Evolutionary conservation across 2,113 vertebrate genomes (phyloP), one percentile per base, ranked within the genome.

Genomic region (Colius striatus): DNA sequence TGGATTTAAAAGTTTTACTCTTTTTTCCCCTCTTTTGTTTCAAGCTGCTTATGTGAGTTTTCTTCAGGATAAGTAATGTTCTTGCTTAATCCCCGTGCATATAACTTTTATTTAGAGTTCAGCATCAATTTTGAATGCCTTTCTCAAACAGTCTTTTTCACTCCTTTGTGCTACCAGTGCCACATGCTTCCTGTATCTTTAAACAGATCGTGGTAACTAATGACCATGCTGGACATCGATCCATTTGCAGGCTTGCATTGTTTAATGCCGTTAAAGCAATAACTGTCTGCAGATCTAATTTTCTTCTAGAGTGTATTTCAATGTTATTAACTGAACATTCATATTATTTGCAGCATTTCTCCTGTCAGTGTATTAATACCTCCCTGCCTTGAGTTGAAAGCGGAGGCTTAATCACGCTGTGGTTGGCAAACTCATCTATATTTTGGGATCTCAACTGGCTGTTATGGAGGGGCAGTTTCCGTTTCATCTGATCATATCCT

Each of bases 401-500:
- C 48, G 36, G 74, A 92, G 54, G 14, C 51, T 83, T 70, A 70
- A 58, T 71, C 11, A 6, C 0, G 0, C 41, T 36, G 45, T 74
- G 79, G 34, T 94, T 25, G 16, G 87, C 62, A 90, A 71, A 81
- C 27, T 85, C 85, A 53, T 58, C 25, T 38, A 18, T 67, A 91
- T 94, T 97, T 96, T 96, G 81, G 65, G 83, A 93, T 8, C 79
- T 83, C 88, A 71, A 18, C 54, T 73, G 87, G 41, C 84, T 80
- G 61, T 83, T 75, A 20, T 0, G 1, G 74, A 83, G 68, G 26
- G 81, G 68, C 81, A 82, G 84, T 72, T 95, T 93, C 86, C 54
- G 34, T 66, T 97, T 79, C 79, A 72, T 72, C 66, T 70, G 75
- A 95, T 87, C 78, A 89, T 84, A 92, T 96, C 95, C 91, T 96